Percentiles rank a stretch among this genome's conserved stretches.
Conservation (phyloP, 2,888 invertebrate species). For the Hyalella azteca region DNA sequence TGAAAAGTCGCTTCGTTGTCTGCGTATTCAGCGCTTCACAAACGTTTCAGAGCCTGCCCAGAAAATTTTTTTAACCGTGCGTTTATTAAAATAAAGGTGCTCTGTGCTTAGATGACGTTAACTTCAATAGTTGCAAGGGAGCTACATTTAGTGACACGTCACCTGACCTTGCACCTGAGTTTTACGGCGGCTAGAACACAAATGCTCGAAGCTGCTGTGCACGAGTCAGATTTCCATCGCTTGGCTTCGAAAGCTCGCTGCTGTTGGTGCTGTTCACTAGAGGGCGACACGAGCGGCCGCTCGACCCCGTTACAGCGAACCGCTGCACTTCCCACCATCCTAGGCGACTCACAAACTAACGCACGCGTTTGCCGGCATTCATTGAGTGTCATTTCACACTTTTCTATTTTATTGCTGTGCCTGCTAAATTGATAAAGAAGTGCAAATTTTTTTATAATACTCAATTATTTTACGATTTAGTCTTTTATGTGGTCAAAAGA, state of each 20-base stretch:
- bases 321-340: conserved; percentile 4
- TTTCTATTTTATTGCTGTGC: not conserved
- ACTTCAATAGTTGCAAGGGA: not conserved
- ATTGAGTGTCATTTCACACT: not conserved
- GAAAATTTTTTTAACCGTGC: not conserved
- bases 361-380: conserved; percentile 11
- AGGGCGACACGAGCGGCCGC: not conserved
- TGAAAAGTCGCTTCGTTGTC: no score
- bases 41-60: no score
- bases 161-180: not conserved
- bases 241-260: not conserved
- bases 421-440: not conserved
- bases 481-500: not conserved
- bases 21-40: no score
- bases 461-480: no score
- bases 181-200: not conserved
- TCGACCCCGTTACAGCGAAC: conserved; percentile 29
- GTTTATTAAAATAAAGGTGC: not conserved
- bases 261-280: not conserved
- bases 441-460: no score
- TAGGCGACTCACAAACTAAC: not conserved
- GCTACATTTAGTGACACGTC: not conserved
- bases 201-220: not conserved
- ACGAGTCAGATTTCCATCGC: no score
- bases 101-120: not conserved